These are phyloP conservation scores for Coreoperca whiteheadi DNA, from an alignment of 2,113 vertebrate species.

Conservation along the genomic window DNA sequence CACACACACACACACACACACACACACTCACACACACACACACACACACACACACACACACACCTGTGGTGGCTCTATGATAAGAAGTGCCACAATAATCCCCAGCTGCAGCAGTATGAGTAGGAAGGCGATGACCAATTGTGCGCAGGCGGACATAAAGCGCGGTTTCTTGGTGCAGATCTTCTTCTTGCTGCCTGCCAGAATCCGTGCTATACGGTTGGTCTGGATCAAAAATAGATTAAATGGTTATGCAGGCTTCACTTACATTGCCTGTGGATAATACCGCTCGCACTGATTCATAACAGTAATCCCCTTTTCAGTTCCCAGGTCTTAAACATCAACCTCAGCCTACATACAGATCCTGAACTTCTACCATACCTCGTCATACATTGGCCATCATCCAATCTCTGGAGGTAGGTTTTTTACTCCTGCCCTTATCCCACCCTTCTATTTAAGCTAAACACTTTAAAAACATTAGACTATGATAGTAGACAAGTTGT, in stretches of 20 bases:
- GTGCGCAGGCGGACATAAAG: slow-evolving; percentile 99
- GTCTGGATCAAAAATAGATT: slow-evolving; percentile 83
- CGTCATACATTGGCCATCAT: slow-evolving; percentile 29
- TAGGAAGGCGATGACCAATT: slow-evolving; percentile 95
- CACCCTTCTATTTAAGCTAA: slow-evolving; percentile 15
- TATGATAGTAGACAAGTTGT: neutral
- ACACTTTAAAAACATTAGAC: neutral
- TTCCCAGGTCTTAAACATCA: slow-evolving; percentile 55
- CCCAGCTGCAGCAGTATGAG: slow-evolving; percentile 96
- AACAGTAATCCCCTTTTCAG: slow-evolving; percentile 43
- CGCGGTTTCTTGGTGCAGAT: slow-evolving; percentile 99
- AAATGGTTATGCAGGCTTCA: slow-evolving; percentile 49
- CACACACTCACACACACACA: slow-evolving; percentile 8
- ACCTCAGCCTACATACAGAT: slow-evolving; percentile 54
- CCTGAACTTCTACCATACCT: slow-evolving; percentile 26
- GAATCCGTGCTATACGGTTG: slow-evolving; percentile 97
- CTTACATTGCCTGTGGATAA: slow-evolving; percentile 33
- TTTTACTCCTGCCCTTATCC: slow-evolving; percentile 18
- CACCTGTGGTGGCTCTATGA: slow-evolving; percentile 92
- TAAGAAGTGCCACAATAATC: slow-evolving; percentile 95
- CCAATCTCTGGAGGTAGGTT: slow-evolving; percentile 24
- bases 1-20: slow-evolving; percentile 52
- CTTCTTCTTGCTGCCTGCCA: slow-evolving; percentile 99
- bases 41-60: slow-evolving; percentile 33
- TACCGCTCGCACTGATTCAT: slow-evolving; percentile 44